phyloP scores from a whole-genome alignment of 35 echinoderm and acorn worm species.

The Ophiothrix spiculata region DNA sequence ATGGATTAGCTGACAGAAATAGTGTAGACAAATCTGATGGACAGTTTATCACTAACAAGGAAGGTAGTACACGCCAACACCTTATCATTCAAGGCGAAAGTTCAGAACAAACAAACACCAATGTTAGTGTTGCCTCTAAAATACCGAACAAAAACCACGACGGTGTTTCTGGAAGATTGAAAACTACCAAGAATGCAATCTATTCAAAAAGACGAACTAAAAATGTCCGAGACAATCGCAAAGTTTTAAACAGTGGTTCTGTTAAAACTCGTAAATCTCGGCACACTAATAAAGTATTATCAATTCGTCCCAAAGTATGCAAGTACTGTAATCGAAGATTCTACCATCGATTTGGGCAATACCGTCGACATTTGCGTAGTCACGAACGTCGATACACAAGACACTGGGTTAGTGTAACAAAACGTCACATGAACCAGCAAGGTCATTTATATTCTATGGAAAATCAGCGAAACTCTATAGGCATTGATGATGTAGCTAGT shows the following conservation, averaged over 20 bases:
- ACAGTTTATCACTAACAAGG: too few relatives aligned
- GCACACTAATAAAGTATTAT: not conserved
- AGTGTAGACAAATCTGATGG: too few relatives aligned
- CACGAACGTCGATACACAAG: not conserved
- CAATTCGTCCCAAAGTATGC: not conserved
- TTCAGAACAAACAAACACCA: too few relatives aligned
- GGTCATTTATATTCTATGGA: not conserved
- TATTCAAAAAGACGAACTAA: not conserved
- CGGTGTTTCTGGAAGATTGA: not conserved
- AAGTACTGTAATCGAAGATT: not conserved
- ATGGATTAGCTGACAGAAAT: too few relatives aligned
- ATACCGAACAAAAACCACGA: too few relatives aligned
- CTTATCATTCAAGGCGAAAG: too few relatives aligned
- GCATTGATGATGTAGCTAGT: not conserved
- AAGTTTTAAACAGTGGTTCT: not conserved
- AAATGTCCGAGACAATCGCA: not conserved
- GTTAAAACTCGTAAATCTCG: not conserved
- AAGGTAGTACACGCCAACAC: too few relatives aligned
- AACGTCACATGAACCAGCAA: too few relatives aligned
- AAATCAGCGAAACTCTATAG: too few relatives aligned
- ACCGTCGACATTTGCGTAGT: not conserved
- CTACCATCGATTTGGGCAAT: not conserved
- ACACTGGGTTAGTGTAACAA: not conserved
- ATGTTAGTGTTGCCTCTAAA: too few relatives aligned
- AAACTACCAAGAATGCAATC: not conserved